Base-by-base conservation (phyloP, 1,140 invertebrate genomes). In the Popillia japonica region DNA sequence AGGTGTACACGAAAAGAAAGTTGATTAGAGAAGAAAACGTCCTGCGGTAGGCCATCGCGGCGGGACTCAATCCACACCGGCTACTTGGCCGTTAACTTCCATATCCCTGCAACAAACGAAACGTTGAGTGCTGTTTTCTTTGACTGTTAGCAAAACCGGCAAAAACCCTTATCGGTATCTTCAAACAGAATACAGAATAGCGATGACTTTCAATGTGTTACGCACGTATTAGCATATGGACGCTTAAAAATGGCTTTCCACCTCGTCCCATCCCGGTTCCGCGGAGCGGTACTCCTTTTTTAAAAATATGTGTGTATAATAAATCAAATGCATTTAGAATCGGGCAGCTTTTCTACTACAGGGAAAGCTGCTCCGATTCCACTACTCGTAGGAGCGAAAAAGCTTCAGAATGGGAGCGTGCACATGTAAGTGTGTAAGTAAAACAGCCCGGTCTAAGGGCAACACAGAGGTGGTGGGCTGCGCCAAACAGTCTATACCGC, bases 21-120 rank as follows among this genome's bases (percentile, higher is more conserved):
- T n/a, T 48, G 17, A 42, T 75, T 48, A 55, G n/a, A 23, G 20
- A 55, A 23, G 44, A 55, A 75, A 55, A n/a, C 40, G 44, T 11
- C 41, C 17, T 75, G 8, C 74, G 17, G 48, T 23, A 42, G 11
- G 40, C 77, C 77, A 78, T 78, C 27, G 72, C 48, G 72, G 73
- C 27, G 77, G 77, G 77, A 40, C 80, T 84, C 82, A 84, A 83
- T 83, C 82, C 79, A 83, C 82, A 80, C 78, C 82, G 79, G 79
- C 82, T 81, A 74, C 81, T 76, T 78, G 80, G 78, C 79, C 79
- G 80, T 76, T 77, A 78, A 81, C 78, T 81, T 79, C 81, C 83
- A 83, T 83, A 79, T 80, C 76, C 80, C 83, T 84, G 81, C 64
- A 84, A 84, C 79, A 83, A 83, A 75, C 48, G 44, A 75, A 75